phyloP scores from a whole-genome alignment of 2,797 vertebrate species.

The Rhincodon typus region DNA sequence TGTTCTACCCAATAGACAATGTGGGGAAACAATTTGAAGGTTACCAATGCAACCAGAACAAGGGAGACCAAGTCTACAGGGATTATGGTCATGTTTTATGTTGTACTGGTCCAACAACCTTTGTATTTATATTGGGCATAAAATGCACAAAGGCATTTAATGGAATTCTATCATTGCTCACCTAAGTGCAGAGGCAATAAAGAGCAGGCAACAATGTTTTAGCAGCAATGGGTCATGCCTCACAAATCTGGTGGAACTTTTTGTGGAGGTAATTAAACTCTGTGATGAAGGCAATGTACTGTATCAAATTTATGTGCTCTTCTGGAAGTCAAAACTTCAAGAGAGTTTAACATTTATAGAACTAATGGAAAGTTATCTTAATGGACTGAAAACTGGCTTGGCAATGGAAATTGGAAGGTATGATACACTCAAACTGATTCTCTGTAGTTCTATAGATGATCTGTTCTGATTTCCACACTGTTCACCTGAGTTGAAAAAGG shows the following conservation, averaged over 20 bases:
- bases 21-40: not conserved
- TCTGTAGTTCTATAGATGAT: not conserved
- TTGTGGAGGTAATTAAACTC: not conserved
- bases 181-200: slow-evolving; percentile 11
- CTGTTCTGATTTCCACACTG: not conserved
- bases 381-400: not conserved
- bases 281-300: not conserved
- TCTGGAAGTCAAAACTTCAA: not conserved
- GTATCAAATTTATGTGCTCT: not conserved
- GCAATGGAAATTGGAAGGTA: not conserved
- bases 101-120: not conserved
- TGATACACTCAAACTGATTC: not conserved
- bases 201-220: slow-evolving; percentile 16
- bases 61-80: not conserved
- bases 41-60: not conserved
- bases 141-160: slow-evolving; percentile 17
- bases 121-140: not conserved
- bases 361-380: not conserved
- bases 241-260: slow-evolving; percentile 29
- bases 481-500: not conserved
- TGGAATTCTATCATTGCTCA: slow-evolving; percentile 12
- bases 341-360: not conserved
- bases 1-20: too few relatives aligned
- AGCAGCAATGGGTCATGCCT: slow-evolving; percentile 27
- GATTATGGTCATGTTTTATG: not conserved